phyloP scores from a whole-genome alignment of 2,888 invertebrate species.

The Galerucella pusilla region DNA sequence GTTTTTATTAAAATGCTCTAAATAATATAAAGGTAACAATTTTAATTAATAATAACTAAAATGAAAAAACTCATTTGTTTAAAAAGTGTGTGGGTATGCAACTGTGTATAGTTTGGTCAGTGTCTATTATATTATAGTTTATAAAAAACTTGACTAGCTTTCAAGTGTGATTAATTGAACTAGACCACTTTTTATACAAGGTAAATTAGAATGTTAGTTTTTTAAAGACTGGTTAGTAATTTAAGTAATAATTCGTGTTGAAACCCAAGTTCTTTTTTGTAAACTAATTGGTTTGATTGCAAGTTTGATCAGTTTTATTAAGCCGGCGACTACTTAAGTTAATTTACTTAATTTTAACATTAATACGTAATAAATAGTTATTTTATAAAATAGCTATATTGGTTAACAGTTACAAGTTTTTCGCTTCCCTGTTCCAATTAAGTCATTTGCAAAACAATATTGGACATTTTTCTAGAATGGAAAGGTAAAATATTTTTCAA shows the following conservation, averaged over 20 bases:
- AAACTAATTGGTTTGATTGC: background rate
- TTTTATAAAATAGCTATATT: no score
- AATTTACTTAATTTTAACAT: no score
- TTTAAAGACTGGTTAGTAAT: background rate
- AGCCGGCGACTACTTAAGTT: background rate
- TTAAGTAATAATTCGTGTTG: background rate
- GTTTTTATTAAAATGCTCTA: no score
- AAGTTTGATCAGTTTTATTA: background rate
- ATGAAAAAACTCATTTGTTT: background rate
- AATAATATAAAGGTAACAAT: no score
- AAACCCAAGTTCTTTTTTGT: background rate
- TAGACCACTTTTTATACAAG: constrained; percentile 6
- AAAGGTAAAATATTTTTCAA: no score
- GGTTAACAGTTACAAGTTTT: no score
- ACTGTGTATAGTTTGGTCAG: background rate
- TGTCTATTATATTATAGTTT: constrained; percentile 2
- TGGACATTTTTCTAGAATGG: no score
- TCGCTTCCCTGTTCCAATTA: no score
- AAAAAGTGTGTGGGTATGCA: background rate
- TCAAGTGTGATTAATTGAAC: constrained; percentile 1
- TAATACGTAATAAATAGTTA: no score
- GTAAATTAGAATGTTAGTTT: constrained; percentile 9
- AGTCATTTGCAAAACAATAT: no score
- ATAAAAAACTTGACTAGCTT: background rate
- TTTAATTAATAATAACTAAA: background rate